phyloP scores from a whole-genome alignment of 2,113 vertebrate genomes.

The Dipodomys stephensi region DNA sequence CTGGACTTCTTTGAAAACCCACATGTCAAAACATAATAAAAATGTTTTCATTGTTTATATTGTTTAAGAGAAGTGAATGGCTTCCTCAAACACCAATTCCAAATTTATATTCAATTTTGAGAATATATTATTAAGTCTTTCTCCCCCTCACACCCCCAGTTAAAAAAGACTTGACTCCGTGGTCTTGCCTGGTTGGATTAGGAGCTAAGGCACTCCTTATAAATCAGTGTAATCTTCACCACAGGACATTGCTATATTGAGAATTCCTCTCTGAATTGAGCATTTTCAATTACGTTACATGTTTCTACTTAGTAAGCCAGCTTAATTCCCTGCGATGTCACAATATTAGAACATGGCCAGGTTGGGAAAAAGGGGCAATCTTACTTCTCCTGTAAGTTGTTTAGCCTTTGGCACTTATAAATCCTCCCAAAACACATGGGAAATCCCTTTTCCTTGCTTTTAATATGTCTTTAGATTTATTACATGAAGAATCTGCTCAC shows the following conservation, averaged over 20 bases:
- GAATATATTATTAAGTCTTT: conserved; percentile 83
- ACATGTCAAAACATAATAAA: conserved; percentile 82
- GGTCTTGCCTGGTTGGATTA: conserved; percentile 86
- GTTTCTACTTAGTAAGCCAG: conserved; percentile 91
- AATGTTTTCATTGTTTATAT: conserved; percentile 72
- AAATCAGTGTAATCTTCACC: conserved; percentile 90
- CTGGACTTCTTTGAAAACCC: conserved; percentile 75
- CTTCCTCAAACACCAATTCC: conserved; percentile 70
- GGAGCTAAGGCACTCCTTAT: conserved; percentile 87
- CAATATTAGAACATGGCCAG: conserved; percentile 90
- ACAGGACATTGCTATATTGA: conserved; percentile 83
- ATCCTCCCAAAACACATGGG: conserved; percentile 91
- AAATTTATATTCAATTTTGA: conserved; percentile 82
- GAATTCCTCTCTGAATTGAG: conserved; percentile 84
- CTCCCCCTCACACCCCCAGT: conserved; percentile 74
- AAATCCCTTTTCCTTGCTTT: conserved; percentile 90
- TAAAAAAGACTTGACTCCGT: conserved; percentile 82
- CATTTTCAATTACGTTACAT: conserved; percentile 91
- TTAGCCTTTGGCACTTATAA: conserved; percentile 91
- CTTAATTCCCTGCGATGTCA: conserved; percentile 89
- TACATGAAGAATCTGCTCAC: conserved; percentile 90
- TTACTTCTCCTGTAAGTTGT: conserved; percentile 91
- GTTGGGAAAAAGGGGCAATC: conserved; percentile 89
- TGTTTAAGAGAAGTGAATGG: conserved; percentile 74
- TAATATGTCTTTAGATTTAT: conserved; percentile 93